A percentile compares a stretch with the other conserved stretches of the same genome.
phyloP scores from a whole-genome alignment of 2,113 vertebrate species.

The Gallinago undulata region DNA sequence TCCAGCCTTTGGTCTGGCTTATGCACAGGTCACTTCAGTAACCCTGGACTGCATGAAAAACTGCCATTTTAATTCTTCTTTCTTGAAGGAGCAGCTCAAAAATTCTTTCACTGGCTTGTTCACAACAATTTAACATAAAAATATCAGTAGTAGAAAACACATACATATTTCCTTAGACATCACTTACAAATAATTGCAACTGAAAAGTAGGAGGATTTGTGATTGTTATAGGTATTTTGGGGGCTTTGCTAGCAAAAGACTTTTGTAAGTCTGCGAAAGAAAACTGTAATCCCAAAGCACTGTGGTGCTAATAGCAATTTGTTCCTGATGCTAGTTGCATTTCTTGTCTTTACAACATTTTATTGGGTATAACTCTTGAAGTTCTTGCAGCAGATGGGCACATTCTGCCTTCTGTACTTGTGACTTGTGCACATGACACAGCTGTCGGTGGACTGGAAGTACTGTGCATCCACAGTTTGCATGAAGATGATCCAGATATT shows the following conservation, averaged over 20 bases:
- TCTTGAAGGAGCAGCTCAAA: background rate
- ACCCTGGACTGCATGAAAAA: background rate
- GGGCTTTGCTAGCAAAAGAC: background rate
- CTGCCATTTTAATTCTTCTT: background rate
- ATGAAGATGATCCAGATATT: background rate
- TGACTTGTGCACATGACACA: background rate
- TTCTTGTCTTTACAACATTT: background rate
- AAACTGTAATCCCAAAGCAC: background rate
- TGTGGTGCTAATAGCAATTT: accelerated
- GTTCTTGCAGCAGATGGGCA: background rate
- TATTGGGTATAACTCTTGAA: background rate
- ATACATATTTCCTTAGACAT: background rate
- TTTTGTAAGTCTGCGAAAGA: background rate
- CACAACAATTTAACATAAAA: background rate
- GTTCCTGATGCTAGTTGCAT: background rate
- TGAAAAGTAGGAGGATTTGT: background rate
- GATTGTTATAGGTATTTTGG: background rate
- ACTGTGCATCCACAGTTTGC: background rate
- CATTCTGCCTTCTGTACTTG: background rate
- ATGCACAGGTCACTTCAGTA: background rate
- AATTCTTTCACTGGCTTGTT: background rate
- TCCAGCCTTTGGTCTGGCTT: background rate
- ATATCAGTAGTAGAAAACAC: background rate
- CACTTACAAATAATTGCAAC: background rate
- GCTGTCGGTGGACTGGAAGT: background rate